These are phyloP conservation scores for Turritopsis dohrnii DNA, from an alignment of 30 jellyfish, hydroid and myxozoan genomes.

Conservation along the genomic window DNA sequence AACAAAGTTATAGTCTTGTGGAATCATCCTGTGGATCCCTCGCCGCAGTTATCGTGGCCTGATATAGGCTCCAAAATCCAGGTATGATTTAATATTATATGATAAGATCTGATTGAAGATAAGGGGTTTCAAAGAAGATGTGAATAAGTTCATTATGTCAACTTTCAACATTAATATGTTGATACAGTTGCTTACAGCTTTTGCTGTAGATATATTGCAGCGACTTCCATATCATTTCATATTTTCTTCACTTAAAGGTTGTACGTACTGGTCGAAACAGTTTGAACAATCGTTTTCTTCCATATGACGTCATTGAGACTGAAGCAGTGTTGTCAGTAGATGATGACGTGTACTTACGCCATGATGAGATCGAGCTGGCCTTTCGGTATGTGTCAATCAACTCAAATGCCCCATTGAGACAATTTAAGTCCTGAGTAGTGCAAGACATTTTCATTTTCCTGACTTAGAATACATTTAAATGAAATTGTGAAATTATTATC, in stretches of 20 bases:
- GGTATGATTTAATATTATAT: constrained; percentile 32
- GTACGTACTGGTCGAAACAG: constrained; percentile 70
- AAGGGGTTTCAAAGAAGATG: no score
- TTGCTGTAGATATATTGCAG: no score
- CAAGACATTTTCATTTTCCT: neutral
- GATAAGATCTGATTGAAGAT: no score
- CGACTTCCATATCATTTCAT: no score
- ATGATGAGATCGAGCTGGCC: constrained; percentile 86
- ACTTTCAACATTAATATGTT: no score
- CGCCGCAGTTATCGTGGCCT: constrained; percentile 79
- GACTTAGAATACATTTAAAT: no score
- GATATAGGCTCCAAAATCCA: constrained; percentile 73
- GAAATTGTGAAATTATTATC: no score
- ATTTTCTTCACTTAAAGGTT: constrained; percentile 33
- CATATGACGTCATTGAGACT: constrained; percentile 80
- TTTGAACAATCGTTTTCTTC: constrained; percentile 80
- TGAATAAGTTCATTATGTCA: no score
- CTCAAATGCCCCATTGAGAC: no score
- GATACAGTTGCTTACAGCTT: no score
- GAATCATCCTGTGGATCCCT: constrained; percentile 70
- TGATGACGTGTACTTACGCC: constrained; percentile 74
- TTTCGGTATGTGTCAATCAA: constrained; percentile 68
- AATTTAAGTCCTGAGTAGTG: neutral
- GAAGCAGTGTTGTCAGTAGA: constrained; percentile 90
- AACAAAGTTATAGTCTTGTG: constrained; percentile 89